Evolutionary conservation across 2,797 vertebrate genomes (phyloP), one percentile per base, ranked within the genome.

Genomic region (Antennarius maculatus): DNA sequence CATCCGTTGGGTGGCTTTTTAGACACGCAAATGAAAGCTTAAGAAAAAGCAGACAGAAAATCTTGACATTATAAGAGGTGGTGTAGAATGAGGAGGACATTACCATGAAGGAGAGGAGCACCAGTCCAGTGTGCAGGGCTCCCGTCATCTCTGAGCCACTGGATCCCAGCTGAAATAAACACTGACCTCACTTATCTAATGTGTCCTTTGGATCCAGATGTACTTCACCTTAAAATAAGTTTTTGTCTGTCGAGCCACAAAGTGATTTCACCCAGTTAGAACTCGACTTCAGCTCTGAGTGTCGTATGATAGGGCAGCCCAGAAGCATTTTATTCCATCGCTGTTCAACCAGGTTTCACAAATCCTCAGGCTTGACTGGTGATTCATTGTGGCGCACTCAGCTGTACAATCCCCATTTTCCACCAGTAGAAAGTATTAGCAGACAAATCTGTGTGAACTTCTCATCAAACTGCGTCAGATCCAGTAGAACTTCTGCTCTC

Each of bases 101-200:
- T 89, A 90, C 89, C 85, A 80, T 60, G 60, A 84, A 51, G 2
- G 56, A 68, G 56, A 85, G 70, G 57, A 93, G 74, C 76, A 84
- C 53, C 62, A 87, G 66, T 71, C 60, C 80, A 77, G 81, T 82
- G 55, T 87, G 66, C 50, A 88, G 68, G 46, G 71, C 48, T 57
- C 74, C 77, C 57, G 74, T 76, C 94, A 95, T 95, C 83, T 88
- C 91, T 77, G 64, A 23, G 70, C 74, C 80, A 80, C 64, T 29
- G 53, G 45, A 54, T 66, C 66, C 76, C 79, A 39, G 31, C 57
- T 82, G 54, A 76, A 86, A 83, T 41, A 86, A 81, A 88, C 47
- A 70, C 5, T 39, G 53, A 63, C n/a, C 4, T 65, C 28, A 61
- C 28, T 2, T 34, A 34, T 34, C 31, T 16, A 34, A 27, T 47